Conservation (phyloP, 2,888 invertebrate genomes). For the Galeruca laticollis region DNA sequence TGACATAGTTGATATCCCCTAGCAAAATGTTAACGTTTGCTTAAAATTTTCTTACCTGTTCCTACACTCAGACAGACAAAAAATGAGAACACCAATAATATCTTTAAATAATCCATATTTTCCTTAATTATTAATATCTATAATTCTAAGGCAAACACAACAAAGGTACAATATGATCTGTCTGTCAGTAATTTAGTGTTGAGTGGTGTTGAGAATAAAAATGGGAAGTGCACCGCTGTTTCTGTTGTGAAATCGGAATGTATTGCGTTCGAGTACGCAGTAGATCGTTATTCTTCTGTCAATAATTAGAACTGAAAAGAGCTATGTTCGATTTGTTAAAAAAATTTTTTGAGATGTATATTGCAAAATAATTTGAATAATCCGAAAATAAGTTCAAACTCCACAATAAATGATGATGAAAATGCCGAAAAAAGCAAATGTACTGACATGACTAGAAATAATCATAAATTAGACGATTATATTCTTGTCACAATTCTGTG, state of each 20-base stretch:
- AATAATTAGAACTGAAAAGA: background rate
- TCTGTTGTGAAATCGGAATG: background rate
- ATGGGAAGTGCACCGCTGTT: background rate
- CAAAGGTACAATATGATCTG: conserved; percentile 33
- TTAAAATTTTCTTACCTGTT: conserved; percentile 20
- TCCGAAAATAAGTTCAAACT: too few relatives aligned
- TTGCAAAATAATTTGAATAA: too few relatives aligned
- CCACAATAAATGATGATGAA: too few relatives aligned
- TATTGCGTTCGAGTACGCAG: background rate
- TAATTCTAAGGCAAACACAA: conserved; percentile 3
- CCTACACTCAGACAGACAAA: background rate
- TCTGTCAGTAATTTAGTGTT: conserved; percentile 25
- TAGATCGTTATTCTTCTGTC: background rate
- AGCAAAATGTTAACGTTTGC: background rate
- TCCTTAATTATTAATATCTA: background rate
- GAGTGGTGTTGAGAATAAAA: background rate
- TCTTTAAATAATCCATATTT: conserved; percentile 22
- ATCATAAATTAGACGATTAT: too few relatives aligned
- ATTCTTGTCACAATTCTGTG: too few relatives aligned
- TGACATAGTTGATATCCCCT: background rate
- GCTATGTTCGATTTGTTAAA: too few relatives aligned
- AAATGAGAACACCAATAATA: conserved; percentile 28
- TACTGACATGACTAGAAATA: too few relatives aligned
- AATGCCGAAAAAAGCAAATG: too few relatives aligned
- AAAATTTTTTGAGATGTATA: too few relatives aligned